Evolutionary conservation across 2,113 vertebrate genomes (phyloP), one percentile per base, ranked within the genome.

Genomic region (Tragelaphus strepsiceros): DNA sequence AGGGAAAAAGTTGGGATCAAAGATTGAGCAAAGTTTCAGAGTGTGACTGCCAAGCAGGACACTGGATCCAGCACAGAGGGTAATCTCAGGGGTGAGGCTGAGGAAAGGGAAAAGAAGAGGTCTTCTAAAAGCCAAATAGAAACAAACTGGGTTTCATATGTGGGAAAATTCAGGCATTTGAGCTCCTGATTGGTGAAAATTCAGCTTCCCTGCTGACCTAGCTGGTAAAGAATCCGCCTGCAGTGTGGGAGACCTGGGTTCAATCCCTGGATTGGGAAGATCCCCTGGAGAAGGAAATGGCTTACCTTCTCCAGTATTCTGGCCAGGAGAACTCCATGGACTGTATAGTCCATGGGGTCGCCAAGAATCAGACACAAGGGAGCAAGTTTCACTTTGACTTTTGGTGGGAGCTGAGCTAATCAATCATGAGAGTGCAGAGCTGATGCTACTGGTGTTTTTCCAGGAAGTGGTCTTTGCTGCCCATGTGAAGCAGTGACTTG

Each of bases 401-500:
- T 74, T 39, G 67, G 67, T 74, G n/a, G 67, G 67, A 39, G 28
- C 54, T 15, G 74, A 9, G 49, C 35, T 59, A 5, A 39, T 2
- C 14, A 4, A 3, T 19, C 17, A 3, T 22, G 32, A 16, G 7
- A 39, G 9, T 1, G 6, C 43, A 46, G 32, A 35, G 16, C 12
- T 19, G 13, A 43, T 15, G 3, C 14, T 14, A 0, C 49, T 24
- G 24, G 12, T 6, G 58, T 62, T 54, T 15, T 10, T 49, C 22
- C 13, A 6, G 22, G 1, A 22, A 46, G 85, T 17, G 11, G 39
- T 13, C 30, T 86, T 46, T 5, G 16, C 21, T 54, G 59, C 78
- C 1, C 28, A 0, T 0, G 7, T 11, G 58, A 54, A 30, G 22
- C 2, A 0, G 0, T 51, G 51, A 28, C 3, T 17, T 1, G 0